Evolutionary conservation across 2,113 vertebrate genomes (phyloP).

Genomic region (Chrysochloris asiatica): DNA sequence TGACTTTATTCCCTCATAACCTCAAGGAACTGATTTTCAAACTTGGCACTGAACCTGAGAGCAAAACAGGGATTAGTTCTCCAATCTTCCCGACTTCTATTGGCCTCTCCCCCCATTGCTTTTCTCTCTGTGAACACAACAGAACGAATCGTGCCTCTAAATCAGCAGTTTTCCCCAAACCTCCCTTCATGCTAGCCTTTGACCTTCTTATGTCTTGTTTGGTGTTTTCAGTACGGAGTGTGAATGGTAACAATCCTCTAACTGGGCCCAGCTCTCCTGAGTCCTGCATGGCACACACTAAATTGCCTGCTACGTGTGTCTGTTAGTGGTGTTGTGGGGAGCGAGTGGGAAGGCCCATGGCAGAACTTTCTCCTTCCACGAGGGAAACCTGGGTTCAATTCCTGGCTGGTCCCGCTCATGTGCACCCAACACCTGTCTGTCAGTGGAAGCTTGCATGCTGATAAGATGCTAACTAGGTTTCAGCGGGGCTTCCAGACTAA

Average conservation of each 20-base stretch:
- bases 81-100: background rate
- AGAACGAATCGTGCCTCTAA: background rate
- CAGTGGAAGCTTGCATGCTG: background rate
- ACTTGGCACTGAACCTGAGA: background rate
- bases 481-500: too few species aligned
- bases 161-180: background rate
- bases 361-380: background rate
- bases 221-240: background rate
- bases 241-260: background rate
- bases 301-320: background rate
- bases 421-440: background rate
- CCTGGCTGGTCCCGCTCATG: background rate
- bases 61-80: background rate
- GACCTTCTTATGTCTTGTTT: background rate
- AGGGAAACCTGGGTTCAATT: background rate
- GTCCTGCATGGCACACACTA: background rate
- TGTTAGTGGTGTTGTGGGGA: background rate
- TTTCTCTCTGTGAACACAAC: background rate
- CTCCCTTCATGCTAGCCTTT: background rate
- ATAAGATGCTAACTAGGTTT: background rate
- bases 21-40: conserved; percentile 2
- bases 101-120: background rate
- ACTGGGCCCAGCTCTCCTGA: background rate
- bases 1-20: background rate
- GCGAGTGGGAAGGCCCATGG: background rate